Evolutionary conservation across 2,113 vertebrate species (phyloP).

Genomic region (Petroica traversi): DNA sequence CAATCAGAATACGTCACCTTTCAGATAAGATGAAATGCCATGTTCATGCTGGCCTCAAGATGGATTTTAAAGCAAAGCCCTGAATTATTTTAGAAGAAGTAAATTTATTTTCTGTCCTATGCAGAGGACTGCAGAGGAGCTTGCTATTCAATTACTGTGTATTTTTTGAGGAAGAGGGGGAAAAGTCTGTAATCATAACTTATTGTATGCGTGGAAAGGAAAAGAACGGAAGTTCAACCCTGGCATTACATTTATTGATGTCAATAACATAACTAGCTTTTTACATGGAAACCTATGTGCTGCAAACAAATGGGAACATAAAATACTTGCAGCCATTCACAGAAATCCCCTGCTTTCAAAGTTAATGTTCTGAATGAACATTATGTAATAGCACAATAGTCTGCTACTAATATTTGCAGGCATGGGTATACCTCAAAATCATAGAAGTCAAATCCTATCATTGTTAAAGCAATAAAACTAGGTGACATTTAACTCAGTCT

Average conservation of each 20-base stretch:
- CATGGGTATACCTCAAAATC: not conserved
- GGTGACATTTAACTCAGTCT: not conserved
- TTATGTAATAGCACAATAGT: too few relatives aligned
- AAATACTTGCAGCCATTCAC: not conserved
- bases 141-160: not conserved
- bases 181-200: not conserved
- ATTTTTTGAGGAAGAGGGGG: not conserved
- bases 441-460: not conserved
- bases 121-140: not conserved
- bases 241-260: not conserved
- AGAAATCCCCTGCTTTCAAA: not conserved
- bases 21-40: not conserved
- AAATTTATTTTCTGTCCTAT: not conserved
- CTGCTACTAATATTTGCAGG: not conserved
- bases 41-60: not conserved
- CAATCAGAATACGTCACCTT: not conserved
- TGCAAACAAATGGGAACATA: not conserved
- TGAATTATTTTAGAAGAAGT: not conserved
- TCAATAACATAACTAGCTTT: not conserved
- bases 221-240: not conserved
- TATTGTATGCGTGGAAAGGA: not conserved
- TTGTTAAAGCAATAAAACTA: not conserved
- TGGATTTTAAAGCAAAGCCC: not conserved
- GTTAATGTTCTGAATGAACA: not conserved
- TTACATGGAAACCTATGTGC: not conserved